phyloP scores from a whole-genome alignment of 2,888 invertebrate species.

The Idaea dimidiata region DNA sequence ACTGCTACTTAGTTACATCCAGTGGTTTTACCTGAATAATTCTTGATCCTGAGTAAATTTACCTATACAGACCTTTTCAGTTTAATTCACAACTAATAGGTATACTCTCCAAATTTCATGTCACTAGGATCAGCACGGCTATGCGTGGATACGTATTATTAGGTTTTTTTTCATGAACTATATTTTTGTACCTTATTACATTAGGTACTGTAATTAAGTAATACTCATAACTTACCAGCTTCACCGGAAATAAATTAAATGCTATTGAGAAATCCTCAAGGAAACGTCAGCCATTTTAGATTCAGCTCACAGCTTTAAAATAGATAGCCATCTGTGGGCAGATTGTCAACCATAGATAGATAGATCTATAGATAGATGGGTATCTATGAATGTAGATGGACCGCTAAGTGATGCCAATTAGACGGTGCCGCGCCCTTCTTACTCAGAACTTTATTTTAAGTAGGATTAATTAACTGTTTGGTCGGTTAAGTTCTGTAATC shows the following conservation, averaged over 20 bases:
- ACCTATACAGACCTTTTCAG: no score
- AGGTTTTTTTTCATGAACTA: no score
- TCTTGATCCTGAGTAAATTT: no score
- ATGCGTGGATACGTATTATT: no score
- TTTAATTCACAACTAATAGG: no score
- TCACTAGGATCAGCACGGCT: no score
- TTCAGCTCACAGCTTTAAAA: background rate
- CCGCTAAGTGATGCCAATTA: constrained; percentile 44
- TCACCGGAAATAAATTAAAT: background rate
- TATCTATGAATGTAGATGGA: constrained; percentile 19
- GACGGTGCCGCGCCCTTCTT: constrained; percentile 23
- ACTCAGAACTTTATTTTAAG: constrained; percentile 1
- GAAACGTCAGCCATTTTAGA: background rate
- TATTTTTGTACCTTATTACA: no score
- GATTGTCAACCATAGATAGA: background rate
- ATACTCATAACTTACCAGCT: background rate
- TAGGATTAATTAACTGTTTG: background rate
- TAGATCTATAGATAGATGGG: background rate
- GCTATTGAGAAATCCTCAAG: background rate
- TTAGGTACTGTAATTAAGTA: no score
- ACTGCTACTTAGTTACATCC: no score
- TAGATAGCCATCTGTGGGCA: constrained; percentile 9
- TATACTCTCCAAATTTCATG: no score
- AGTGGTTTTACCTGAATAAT: no score
- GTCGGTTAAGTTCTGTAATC: background rate